Conservation (phyloP, 2,797 vertebrate species). For the Falco biarmicus region DNA sequence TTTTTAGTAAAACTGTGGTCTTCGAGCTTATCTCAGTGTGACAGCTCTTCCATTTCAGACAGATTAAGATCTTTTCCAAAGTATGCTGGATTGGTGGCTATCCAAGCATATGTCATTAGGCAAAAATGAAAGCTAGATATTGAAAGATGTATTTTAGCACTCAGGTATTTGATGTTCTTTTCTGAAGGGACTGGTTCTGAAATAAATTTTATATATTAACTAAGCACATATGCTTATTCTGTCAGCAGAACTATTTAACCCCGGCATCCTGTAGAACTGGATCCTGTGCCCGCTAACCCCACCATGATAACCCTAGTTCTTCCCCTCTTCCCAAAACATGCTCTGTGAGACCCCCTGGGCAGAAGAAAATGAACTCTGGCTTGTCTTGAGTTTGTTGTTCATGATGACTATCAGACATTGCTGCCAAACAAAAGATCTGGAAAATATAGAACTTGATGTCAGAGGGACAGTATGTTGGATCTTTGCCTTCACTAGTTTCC, state of each 20-base stretch:
- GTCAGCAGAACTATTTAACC: background rate
- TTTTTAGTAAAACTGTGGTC: conserved; percentile 43
- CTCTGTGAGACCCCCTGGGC: background rate
- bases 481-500: background rate
- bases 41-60: conserved; percentile 49
- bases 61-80: conserved; percentile 51
- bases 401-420: background rate
- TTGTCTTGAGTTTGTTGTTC: background rate
- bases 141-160: conserved; percentile 11
- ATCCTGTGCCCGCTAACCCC: background rate
- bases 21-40: conserved; percentile 45
- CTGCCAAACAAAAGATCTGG: background rate
- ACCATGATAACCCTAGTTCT: background rate
- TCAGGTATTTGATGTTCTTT: background rate
- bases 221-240: background rate
- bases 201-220: background rate
- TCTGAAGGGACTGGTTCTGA: background rate
- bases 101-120: conserved; percentile 55
- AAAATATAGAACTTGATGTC: background rate
- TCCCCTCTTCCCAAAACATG: background rate
- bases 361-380: background rate
- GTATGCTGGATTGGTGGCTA: conserved; percentile 19
- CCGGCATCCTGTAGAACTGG: background rate
- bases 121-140: conserved; percentile 30
- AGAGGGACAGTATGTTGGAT: background rate